Conservation (phyloP, 2,888 invertebrate species). For the Polyploca ridens region DNA sequence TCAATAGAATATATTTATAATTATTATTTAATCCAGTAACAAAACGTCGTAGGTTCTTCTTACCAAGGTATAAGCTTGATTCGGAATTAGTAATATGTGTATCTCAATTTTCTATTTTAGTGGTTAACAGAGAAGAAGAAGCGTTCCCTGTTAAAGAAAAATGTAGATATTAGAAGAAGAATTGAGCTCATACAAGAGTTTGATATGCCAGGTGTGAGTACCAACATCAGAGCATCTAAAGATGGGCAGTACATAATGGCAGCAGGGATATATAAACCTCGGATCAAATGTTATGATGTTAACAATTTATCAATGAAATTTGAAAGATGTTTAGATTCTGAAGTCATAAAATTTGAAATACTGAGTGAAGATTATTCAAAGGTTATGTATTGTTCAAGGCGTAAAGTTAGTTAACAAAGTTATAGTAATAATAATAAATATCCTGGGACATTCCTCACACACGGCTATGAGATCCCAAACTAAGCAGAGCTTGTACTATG, state of each 20-base stretch:
- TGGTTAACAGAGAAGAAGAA: slow-evolving; percentile 95
- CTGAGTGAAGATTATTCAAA: slow-evolving; percentile 98
- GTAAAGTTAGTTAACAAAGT: not conserved
- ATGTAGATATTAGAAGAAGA: slow-evolving; percentile 94
- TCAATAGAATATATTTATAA: too few relatives aligned
- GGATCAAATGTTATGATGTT: slow-evolving; percentile 98
- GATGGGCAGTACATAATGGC: slow-evolving; percentile 97
- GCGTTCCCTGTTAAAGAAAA: slow-evolving; percentile 92
- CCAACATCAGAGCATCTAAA: slow-evolving; percentile 91
- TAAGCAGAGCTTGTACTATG: too few relatives aligned
- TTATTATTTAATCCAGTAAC: too few relatives aligned
- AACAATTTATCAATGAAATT: slow-evolving; percentile 98
- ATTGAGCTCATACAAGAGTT: slow-evolving; percentile 99
- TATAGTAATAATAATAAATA: too few relatives aligned
- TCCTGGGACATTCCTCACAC: too few relatives aligned
- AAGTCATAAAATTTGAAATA: slow-evolving; percentile 96
- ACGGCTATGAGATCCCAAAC: too few relatives aligned
- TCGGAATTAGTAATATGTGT: too few relatives aligned
- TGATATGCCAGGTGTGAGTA: slow-evolving; percentile 98
- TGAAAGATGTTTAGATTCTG: slow-evolving; percentile 98
- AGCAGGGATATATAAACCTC: slow-evolving; percentile 98
- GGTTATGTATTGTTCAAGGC: slow-evolving; percentile 73
- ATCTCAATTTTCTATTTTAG: slow-evolving; percentile 68
- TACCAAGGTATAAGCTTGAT: too few relatives aligned
- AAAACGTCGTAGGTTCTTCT: too few relatives aligned